Conservation (phyloP, 2,888 invertebrate genomes). For the Crossocerus cetratus region DNA sequence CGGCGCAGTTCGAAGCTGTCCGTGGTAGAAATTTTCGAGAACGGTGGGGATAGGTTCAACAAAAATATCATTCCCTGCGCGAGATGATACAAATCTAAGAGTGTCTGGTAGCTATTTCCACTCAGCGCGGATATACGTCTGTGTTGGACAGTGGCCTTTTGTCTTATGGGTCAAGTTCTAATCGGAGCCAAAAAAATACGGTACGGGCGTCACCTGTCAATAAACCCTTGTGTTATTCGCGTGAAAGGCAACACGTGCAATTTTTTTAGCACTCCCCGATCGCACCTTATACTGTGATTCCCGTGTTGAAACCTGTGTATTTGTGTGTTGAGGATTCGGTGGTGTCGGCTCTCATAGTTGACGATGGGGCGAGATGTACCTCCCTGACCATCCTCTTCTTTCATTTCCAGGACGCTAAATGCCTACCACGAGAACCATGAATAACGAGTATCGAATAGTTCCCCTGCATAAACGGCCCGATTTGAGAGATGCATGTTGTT, state of each 20-base stretch:
- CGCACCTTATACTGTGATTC: slow-evolving; percentile 27
- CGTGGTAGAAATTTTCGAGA: slow-evolving; percentile 47
- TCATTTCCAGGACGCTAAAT: no score
- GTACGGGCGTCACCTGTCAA: slow-evolving; percentile 45
- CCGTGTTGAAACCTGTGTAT: slow-evolving; percentile 8
- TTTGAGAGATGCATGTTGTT: slow-evolving; percentile 84
- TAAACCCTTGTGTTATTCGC: slow-evolving; percentile 15
- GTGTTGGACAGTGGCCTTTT: slow-evolving; percentile 48
- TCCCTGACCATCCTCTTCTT: no score
- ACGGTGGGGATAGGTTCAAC: slow-evolving; percentile 54
- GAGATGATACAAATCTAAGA: slow-evolving; percentile 45
- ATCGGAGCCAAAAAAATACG: slow-evolving; percentile 39
- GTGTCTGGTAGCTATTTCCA: slow-evolving; percentile 48
- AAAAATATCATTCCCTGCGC: slow-evolving; percentile 51
- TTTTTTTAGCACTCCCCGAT: no score
- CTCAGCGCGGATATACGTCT: slow-evolving; percentile 25
- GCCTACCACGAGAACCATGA: no score
- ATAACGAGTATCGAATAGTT: slow-evolving; percentile 78
- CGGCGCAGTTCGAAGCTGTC: slow-evolving; percentile 1
- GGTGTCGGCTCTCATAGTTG: no score
- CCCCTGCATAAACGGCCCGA: slow-evolving; percentile 86
- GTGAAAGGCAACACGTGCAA: not conserved
- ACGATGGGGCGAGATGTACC: no score
- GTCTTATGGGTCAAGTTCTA: slow-evolving; percentile 41
- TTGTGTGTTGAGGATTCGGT: not conserved